phyloP scores from a whole-genome alignment of 1,140 invertebrate species.

The Drosophila biarmipes region DNA sequence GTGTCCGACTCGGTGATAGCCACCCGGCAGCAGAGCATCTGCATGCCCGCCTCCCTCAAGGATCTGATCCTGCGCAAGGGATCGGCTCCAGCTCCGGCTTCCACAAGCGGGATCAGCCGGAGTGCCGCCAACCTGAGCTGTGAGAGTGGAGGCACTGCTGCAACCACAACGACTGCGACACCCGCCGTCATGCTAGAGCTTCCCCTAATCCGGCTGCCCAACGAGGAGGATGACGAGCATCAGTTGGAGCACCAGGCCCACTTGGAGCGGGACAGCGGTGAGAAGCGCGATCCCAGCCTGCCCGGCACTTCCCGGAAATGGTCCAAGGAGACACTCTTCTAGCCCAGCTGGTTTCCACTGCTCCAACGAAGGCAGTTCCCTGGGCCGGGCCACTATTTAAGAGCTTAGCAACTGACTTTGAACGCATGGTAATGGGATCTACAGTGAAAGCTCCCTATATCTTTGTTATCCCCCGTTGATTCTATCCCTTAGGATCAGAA shows the following conservation, averaged over 20 bases:
- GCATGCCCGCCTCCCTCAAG: constrained; percentile 77
- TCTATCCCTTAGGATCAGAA: background rate
- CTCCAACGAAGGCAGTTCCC: constrained; percentile 54
- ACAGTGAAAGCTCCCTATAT: constrained; percentile 22
- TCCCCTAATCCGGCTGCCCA: constrained; percentile 77
- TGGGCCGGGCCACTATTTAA: constrained; percentile 49
- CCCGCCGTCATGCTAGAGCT: constrained; percentile 80
- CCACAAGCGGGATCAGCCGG: constrained; percentile 38
- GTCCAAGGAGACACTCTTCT: constrained; percentile 84
- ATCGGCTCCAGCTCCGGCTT: constrained; percentile 1
- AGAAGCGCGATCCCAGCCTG: constrained; percentile 76
- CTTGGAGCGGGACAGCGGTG: constrained; percentile 3
- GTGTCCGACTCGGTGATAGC: constrained; percentile 77
- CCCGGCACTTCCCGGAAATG: constrained; percentile 81
- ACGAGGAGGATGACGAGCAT: constrained; percentile 44
- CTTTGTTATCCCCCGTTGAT: too few relatives aligned
- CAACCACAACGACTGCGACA: constrained; percentile 37
- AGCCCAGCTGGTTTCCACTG: constrained; percentile 74
- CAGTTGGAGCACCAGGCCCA: background rate
- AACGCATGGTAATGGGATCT: constrained; percentile 19
- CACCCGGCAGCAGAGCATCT: constrained; percentile 71
- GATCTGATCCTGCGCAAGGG: constrained; percentile 73
- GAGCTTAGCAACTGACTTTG: constrained; percentile 78
- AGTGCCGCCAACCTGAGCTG: constrained; percentile 68
- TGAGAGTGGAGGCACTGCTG: constrained; percentile 11